These are phyloP conservation scores for Lasius platythorax DNA, from an alignment of 2,888 invertebrate species.

Conservation along the genomic window DNA sequence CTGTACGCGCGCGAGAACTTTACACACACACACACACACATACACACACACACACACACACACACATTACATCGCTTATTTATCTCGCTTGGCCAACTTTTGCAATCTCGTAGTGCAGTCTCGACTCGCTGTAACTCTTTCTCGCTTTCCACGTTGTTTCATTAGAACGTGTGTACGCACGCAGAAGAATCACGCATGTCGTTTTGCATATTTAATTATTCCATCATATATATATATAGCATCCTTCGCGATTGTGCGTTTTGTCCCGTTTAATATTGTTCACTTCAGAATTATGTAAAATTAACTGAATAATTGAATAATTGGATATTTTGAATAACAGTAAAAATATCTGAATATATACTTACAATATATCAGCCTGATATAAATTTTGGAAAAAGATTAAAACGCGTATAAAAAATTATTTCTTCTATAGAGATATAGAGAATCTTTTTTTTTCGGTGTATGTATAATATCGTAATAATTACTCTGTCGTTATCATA, in stretches of 20 bases:
- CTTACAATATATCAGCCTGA: neutral
- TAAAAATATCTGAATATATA: neutral
- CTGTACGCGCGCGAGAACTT: slow-evolving; percentile 25
- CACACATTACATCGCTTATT: slow-evolving; percentile 51
- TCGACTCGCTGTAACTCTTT: slow-evolving; percentile 44
- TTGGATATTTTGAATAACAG: neutral
- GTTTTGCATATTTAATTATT: slow-evolving; percentile 20
- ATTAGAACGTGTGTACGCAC: slow-evolving; percentile 3
- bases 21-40: neutral
- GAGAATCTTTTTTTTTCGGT: neutral
- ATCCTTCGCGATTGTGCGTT: neutral
- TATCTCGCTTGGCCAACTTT: slow-evolving; percentile 62
- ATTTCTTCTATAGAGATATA: neutral
- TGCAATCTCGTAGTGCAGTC: slow-evolving; percentile 50
- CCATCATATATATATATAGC: neutral
- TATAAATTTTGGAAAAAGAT: neutral
- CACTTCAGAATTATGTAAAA: neutral
- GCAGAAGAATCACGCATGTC: neutral
- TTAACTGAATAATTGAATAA: neutral
- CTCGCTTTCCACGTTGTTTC: slow-evolving; percentile 46
- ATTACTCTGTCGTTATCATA: neutral
- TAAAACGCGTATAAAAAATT: neutral
- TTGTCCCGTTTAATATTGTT: neutral
- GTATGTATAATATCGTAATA: neutral
- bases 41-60: neutral